phyloP scores from a whole-genome alignment of 2,113 vertebrate species.

The Manacus vitellinus region DNA sequence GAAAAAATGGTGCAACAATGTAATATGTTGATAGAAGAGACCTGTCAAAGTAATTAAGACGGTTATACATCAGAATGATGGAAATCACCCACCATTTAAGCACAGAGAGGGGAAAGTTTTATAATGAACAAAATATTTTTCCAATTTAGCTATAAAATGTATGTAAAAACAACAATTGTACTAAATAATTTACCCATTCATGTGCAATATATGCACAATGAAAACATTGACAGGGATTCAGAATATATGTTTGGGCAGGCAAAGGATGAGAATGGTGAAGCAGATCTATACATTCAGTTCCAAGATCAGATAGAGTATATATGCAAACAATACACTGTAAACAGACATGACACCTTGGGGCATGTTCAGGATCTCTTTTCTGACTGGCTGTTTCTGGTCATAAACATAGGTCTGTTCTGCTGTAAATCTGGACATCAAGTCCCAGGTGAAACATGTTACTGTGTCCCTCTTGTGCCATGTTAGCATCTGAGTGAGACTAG shows the following conservation, averaged over 20 bases:
- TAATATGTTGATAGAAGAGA: not conserved
- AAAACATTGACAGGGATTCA: not conserved
- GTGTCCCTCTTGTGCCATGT: not conserved
- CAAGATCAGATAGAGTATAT: not conserved
- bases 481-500: not conserved
- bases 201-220: not conserved
- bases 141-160: not conserved
- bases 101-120: not conserved
- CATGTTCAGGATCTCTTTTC: not conserved
- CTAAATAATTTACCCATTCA: not conserved
- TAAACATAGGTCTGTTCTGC: not conserved
- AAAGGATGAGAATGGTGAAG: not conserved
- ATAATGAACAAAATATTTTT: not conserved
- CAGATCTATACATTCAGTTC: not conserved
- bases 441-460: not conserved
- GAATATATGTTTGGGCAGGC: not conserved
- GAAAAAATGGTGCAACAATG: not conserved
- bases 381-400: not conserved
- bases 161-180: not conserved
- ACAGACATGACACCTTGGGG: not conserved
- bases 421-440: not conserved
- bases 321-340: not conserved
- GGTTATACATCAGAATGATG: not conserved
- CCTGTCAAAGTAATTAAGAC: not conserved
- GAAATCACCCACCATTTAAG: not conserved